These are phyloP conservation scores for Sebastes oblongus DNA, from an alignment of 2,797 vertebrate species.

Conservation along the genomic window DNA sequence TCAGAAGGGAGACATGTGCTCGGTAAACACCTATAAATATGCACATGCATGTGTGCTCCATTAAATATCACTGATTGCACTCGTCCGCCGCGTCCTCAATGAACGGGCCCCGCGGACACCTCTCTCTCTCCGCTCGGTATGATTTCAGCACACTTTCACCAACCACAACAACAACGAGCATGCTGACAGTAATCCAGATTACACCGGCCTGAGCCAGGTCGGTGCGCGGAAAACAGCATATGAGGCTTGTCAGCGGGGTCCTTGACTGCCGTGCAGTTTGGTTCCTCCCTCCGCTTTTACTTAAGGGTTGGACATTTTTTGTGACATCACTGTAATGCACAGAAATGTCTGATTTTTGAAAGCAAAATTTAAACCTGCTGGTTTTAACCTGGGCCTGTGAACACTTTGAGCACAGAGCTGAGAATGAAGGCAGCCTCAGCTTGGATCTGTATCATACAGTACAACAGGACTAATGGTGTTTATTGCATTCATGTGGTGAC, in stretches of 20 bases:
- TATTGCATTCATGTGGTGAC: conserved; percentile 46
- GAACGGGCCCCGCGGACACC: conserved; percentile 27
- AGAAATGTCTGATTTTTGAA: conserved; percentile 1
- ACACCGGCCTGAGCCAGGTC: conserved; percentile 14
- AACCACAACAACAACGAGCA: conserved; percentile 24
- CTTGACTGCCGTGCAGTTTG: not conserved
- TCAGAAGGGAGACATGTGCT: conserved; percentile 13
- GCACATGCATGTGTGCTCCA: conserved; percentile 38
- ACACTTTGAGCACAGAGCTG: conserved; percentile 20
- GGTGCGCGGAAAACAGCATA: not conserved
- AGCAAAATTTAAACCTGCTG: conserved; percentile 7
- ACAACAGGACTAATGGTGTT: conserved; percentile 19
- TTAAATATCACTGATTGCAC: conserved; percentile 48
- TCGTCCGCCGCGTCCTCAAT: conserved; percentile 4
- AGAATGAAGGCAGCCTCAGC: conserved; percentile 9
- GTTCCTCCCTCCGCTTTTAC: conserved; percentile 5
- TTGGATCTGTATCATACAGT: conserved; percentile 30
- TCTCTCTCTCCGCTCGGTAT: not conserved
- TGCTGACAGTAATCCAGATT: conserved; percentile 54
- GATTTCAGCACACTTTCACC: conserved; percentile 31
- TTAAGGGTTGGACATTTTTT: conserved; percentile 15
- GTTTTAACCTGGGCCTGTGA: conserved; percentile 11
- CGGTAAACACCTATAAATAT: conserved; percentile 49
- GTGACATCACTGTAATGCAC: conserved; percentile 2
- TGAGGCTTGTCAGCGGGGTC: conserved; percentile 10